Conservation (phyloP, 2,113 vertebrate species). For the Oncorhynchus masou region DNA sequence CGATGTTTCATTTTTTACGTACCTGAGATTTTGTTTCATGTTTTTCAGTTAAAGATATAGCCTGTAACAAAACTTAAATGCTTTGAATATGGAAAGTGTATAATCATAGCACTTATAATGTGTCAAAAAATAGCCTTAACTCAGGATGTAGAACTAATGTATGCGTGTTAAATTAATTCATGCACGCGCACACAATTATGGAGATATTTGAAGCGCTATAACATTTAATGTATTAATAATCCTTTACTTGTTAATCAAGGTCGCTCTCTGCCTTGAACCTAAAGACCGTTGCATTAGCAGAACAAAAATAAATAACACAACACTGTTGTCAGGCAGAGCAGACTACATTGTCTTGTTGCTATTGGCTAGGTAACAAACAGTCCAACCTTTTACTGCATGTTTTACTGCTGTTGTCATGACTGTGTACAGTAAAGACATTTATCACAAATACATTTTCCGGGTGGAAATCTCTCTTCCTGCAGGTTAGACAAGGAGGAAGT, state of each 20-base stretch:
- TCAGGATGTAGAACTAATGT: background rate
- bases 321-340: background rate
- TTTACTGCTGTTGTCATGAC: background rate
- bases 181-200: background rate
- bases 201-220: background rate
- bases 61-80: no score
- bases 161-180: slow-evolving; percentile 7
- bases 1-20: no score
- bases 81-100: background rate
- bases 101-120: background rate
- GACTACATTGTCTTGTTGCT: background rate
- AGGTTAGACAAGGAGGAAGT: no score
- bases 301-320: background rate
- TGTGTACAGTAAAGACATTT: no score
- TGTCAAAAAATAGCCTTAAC: background rate
- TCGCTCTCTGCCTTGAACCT: background rate
- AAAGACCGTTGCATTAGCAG: background rate
- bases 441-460: no score
- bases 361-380: background rate
- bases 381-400: background rate
- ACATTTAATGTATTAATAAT: background rate
- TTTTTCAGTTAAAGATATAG: no score
- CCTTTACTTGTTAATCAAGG: background rate
- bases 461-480: no score
- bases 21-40: no score